Evolutionary conservation across 2,797 vertebrate species (phyloP).

Genomic region (Crypturellus tataupa): DNA sequence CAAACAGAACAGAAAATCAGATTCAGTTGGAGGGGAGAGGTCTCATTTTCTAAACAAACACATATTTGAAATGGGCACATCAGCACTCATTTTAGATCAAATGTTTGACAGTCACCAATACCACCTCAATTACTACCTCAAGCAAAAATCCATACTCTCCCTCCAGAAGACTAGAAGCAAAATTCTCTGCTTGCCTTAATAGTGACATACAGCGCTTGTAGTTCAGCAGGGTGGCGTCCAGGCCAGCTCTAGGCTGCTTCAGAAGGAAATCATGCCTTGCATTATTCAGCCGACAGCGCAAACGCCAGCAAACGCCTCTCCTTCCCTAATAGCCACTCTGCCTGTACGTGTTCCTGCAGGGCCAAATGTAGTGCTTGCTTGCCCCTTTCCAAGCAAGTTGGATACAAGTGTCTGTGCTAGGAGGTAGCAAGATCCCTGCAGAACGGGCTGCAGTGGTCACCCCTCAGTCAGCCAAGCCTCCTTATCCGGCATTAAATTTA

Average conservation of each 20-base stretch:
- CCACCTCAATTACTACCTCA: not conserved
- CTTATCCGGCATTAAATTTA: not conserved
- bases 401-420: fast-evolving
- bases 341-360: fast-evolving
- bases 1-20: not conserved
- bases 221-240: not conserved
- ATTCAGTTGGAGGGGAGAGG: not conserved
- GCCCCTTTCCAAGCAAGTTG: not conserved
- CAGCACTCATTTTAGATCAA: not conserved
- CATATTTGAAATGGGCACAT: not conserved
- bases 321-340: not conserved
- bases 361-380: not conserved
- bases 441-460: not conserved
- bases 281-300: not conserved
- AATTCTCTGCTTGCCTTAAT: not conserved
- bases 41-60: not conserved
- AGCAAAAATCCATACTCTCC: not conserved
- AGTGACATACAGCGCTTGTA: not conserved
- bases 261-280: not conserved
- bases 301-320: not conserved
- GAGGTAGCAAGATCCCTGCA: not conserved
- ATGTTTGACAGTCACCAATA: not conserved
- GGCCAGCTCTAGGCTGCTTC: not conserved
- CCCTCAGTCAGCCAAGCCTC: not conserved
- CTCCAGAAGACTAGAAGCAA: not conserved